Conservation (phyloP, 2,797 vertebrate species). For the Cossypha caffra region DNA sequence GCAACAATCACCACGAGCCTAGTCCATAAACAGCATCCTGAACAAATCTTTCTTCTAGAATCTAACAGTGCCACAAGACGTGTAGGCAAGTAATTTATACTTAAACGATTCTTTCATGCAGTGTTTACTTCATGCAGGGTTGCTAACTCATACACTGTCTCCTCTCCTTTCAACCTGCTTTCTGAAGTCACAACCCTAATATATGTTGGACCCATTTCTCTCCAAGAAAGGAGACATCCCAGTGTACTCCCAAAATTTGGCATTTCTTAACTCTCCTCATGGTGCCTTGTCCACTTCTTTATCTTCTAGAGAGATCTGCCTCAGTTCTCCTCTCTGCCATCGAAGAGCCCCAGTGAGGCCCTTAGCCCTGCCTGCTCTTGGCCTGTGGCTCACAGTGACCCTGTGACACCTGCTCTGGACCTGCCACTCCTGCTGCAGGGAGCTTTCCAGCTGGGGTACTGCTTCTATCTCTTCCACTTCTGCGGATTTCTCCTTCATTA, state of each 20-base stretch:
- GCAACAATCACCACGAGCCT: neutral
- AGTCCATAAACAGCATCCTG: neutral
- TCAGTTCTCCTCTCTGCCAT: neutral
- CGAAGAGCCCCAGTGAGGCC: neutral
- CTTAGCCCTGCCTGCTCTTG: neutral
- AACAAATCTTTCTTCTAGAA: neutral
- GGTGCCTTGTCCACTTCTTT: neutral
- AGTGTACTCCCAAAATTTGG: neutral
- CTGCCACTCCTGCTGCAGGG: neutral
- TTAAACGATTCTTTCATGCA: neutral
- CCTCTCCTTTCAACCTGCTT: neutral
- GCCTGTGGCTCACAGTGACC: neutral
- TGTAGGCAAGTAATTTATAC: neutral
- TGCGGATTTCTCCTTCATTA: neutral
- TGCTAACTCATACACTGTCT: neutral
- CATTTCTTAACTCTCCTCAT: neutral
- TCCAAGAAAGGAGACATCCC: neutral
- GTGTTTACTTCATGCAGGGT: neutral
- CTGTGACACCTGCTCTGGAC: neutral
- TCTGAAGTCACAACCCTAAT: neutral
- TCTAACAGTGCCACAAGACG: neutral
- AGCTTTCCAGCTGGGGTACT: neutral
- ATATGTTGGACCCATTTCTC: neutral
- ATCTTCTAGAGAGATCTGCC: neutral
- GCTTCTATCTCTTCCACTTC: neutral